Evolutionary conservation across 2,888 invertebrate species (phyloP), one percentile per base, ranked within the genome.

Genomic region (Epistrophe eligans): DNA sequence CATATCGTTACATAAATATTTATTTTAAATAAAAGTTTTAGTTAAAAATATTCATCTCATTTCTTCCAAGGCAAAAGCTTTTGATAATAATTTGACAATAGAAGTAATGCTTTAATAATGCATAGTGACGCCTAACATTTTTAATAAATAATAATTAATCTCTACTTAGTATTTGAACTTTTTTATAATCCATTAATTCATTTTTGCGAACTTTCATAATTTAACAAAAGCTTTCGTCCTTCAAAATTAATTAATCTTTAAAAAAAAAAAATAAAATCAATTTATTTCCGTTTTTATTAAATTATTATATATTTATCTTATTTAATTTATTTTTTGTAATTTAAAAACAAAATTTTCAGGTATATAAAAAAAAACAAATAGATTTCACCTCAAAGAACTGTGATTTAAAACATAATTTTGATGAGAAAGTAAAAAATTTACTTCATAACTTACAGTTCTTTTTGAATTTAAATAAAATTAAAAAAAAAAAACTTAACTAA

Each of bases 371-470:
- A 72, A 74, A 38, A 71, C 45, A 5, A 45, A 73, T 19, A 52
- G 64, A 50, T 45, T 77, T 43, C 60, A 55, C 72, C 71, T 72
- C 57, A 72, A 85, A 71, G 85, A 81, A 85, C 85, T 85, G 85
- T 85, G 85, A 74, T 58, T 15, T 72, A 60, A 35, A 13, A 70
- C 43, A 62, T 45, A 17, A 55, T 45, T 62, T 38, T 52, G 9
- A 55, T 45, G 17, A 60, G 38, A 73, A 79, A 74, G 67, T 57
- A 79, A 77, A 77, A 80, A 70, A 85, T 85, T 85, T 85, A 85
- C 85, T 85, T 85, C 85, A 85, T 85, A 85, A 85, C 85, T 85
- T 85, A 85, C 85, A 85, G 81, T 85, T 85, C 85, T 85, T 85
- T 85, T 81, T 62, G n/a, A 38, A 77, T 84, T 84, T 77, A 73